Evolutionary conservation across 2,113 vertebrate species (phyloP), one percentile per base, ranked within the genome.

Genomic region (Anarhynchus alexandrinus): DNA sequence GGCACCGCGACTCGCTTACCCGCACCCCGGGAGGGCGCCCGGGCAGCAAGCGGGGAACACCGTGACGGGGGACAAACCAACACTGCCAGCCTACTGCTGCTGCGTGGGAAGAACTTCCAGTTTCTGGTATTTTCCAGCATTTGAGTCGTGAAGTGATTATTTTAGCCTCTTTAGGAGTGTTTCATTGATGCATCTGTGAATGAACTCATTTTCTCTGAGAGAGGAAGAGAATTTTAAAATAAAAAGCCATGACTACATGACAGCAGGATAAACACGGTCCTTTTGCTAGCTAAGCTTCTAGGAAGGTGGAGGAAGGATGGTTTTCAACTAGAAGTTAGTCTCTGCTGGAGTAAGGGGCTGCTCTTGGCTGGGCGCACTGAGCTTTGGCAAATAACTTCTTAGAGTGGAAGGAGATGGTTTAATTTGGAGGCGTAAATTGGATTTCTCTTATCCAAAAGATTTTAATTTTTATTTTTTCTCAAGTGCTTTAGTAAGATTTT

Each of bases 21-120:
- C 5, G 16, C 11, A 1, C 22, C 49, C 30, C 11, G 47, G 62
- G 55, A 38, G 62, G 40, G 29, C 18, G 10, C 12, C 27, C 1
- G 1, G 34, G 57, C 54, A 45, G 45, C 49, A 4, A 26, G 20
- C 4, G 1, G 82, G 61, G 61, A 40, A 11, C 49, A 6, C 20
- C 0, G 1, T 1, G 1, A 5, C 9, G 4, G 13, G 78, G 58
- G 19, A 42, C 82, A 49, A 12, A 15, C 4, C 1, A 1, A 0
- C 9, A 27, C 30, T 80, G 7, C 73, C 66, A 6, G 30, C 45
- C 45, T 23, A 11, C 79, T 86, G 77, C 71, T 66, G 78, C 57
- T 43, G 38, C 13, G 73, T 49, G 29, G 66, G 77, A 79, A 74
- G 18, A 88, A 12, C 89, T 74, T 65, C 92, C 79, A 66, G 18